Evolutionary conservation across 2,888 invertebrate genomes (phyloP).

Genomic region (Buathra laborator): DNA sequence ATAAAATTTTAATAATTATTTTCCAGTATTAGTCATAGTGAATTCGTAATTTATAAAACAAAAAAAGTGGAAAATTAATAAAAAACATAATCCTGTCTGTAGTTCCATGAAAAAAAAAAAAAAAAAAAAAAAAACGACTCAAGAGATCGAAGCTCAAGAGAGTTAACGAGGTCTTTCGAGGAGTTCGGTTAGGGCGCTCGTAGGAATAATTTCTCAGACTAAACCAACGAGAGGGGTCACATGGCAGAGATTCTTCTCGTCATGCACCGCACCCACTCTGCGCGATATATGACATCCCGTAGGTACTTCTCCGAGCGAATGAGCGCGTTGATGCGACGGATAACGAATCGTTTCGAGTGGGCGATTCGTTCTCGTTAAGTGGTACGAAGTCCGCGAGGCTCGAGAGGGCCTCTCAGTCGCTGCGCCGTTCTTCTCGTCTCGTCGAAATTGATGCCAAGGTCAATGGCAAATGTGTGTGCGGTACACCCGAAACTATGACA

Average conservation of each 20-base stretch:
- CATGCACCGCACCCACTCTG: conserved; percentile 61
- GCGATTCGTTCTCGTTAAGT: conserved; percentile 73
- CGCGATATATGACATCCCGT: conserved; percentile 61
- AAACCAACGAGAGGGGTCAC: conserved; percentile 6
- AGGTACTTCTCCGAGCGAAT: conserved; percentile 65
- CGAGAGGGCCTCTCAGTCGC: conserved; percentile 36
- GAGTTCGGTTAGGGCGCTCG: neutral
- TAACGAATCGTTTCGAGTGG: conserved; percentile 77
- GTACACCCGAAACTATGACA: conserved; percentile 10
- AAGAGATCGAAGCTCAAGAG: conserved; percentile 11
- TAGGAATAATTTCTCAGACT: conserved; percentile 25
- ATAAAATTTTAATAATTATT: no score
- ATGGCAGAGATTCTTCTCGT: conserved; percentile 64
- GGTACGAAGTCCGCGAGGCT: conserved; percentile 36
- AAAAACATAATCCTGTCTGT: neutral
- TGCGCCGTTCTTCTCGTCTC: conserved; percentile 49
- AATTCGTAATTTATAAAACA: no score
- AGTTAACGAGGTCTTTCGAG: conserved; percentile 27
- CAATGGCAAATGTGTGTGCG: conserved; percentile 43
- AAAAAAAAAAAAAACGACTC: neutral
- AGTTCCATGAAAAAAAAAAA: neutral
- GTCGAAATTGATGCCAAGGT: conserved; percentile 74
- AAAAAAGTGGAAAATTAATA: neutral
- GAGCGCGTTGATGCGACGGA: conserved; percentile 70
- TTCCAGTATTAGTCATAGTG: no score